These are phyloP conservation scores for Petrocephalus microphthalmus DNA, from an alignment of 2,113 vertebrate genomes.

Conservation along the genomic window DNA sequence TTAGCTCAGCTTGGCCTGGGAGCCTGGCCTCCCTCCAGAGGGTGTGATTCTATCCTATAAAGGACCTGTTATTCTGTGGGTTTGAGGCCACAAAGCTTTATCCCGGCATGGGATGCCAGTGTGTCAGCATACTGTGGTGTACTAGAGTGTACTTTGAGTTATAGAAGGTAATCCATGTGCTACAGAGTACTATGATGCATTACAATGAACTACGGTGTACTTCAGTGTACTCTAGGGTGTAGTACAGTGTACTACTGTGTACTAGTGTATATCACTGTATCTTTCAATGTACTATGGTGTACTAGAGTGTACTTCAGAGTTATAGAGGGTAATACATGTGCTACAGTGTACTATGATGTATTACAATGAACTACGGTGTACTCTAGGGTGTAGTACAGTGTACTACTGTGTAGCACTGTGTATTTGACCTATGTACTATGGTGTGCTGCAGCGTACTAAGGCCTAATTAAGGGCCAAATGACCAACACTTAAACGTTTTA, in stretches of 20 bases:
- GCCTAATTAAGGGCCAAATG: background rate
- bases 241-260: background rate
- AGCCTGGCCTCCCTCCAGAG: background rate
- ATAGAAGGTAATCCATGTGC: background rate
- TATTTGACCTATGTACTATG: background rate
- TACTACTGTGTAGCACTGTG: background rate
- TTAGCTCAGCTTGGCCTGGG: background rate
- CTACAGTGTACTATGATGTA: background rate
- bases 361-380: background rate
- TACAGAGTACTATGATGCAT: background rate
- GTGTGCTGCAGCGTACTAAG: background rate
- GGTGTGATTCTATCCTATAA: background rate
- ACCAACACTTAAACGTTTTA: background rate
- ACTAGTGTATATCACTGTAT: background rate
- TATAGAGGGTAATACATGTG: background rate
- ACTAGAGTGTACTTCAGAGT: background rate
- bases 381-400: background rate
- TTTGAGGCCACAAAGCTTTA: background rate
- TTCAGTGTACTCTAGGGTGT: background rate
- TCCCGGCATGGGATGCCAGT: background rate
- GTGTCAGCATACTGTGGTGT: background rate
- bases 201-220: background rate
- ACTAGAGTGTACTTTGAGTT: background rate
- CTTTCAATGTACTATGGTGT: background rate
- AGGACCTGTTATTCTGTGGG: background rate